These are phyloP conservation scores for Seira ritae DNA, from an alignment of 2,888 invertebrate genomes.

Conservation along the genomic window DNA sequence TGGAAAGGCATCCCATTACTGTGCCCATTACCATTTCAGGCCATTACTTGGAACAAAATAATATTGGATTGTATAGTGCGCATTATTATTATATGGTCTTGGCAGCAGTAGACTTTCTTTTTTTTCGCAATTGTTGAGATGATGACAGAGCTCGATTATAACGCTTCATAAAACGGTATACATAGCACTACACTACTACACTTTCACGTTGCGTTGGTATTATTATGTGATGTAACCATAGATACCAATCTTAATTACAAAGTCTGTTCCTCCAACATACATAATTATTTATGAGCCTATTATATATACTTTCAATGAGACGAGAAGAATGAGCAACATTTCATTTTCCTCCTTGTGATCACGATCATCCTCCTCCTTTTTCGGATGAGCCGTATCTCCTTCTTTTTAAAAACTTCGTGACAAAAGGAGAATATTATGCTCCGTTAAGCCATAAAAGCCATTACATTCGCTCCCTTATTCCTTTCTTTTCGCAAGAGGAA, in stretches of 20 bases:
- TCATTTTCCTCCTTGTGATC: slow-evolving; percentile 17
- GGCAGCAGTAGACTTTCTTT: background rate
- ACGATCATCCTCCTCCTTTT: background rate
- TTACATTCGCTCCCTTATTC: slow-evolving; percentile 9
- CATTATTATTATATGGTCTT: too few relatives aligned
- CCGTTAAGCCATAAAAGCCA: slow-evolving; percentile 23
- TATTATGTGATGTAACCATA: background rate
- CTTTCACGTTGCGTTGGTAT: too few relatives aligned
- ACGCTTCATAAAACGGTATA: background rate
- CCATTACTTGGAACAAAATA: slow-evolving; percentile 10
- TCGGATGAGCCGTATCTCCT: slow-evolving; percentile 7
- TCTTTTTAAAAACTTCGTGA: slow-evolving; percentile 6
- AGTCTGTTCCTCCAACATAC: slow-evolving; percentile 57
- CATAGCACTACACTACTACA: background rate
- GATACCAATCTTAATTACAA: slow-evolving; percentile 70
- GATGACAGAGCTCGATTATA: background rate
- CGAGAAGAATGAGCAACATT: slow-evolving; percentile 23
- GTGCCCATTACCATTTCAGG: background rate
- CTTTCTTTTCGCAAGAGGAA: background rate
- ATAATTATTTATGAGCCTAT: slow-evolving; percentile 69
- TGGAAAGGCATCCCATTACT: background rate
- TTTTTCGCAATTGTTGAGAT: background rate
- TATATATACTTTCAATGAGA: slow-evolving; percentile 56
- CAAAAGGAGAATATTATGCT: slow-evolving; percentile 23
- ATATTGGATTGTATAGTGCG: slow-evolving; percentile 8